Evolutionary conservation across 2,797 vertebrate genomes (phyloP).

Genomic region (Pagetopsis macropterus): DNA sequence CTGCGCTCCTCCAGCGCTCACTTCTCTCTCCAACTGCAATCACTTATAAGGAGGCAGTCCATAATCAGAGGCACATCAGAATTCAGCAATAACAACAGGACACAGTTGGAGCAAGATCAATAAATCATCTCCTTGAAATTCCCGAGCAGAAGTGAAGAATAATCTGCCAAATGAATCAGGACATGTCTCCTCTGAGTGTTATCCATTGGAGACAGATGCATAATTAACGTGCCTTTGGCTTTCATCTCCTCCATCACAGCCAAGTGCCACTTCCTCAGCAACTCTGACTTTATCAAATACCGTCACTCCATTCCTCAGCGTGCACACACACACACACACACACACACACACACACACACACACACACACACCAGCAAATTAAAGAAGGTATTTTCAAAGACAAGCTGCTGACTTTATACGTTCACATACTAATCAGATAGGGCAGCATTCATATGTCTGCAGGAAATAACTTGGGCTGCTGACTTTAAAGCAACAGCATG

Average conservation of each 20-base stretch:
- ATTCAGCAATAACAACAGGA: conserved; percentile 56
- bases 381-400: conserved; percentile 23
- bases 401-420: conserved; percentile 19
- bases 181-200: conserved; percentile 69
- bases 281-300: conserved; percentile 52
- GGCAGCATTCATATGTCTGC: conserved; percentile 12
- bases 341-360: not conserved
- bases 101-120: conserved; percentile 65
- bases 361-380: conserved; percentile 6
- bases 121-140: conserved; percentile 68
- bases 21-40: conserved; percentile 40
- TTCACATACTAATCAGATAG: conserved; percentile 20
- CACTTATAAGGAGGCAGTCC: conserved; percentile 28
- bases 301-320: conserved; percentile 8
- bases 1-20: not conserved
- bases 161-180: conserved; percentile 67
- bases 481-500: conserved; percentile 13
- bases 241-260: conserved; percentile 65
- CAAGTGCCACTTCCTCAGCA: conserved; percentile 56
- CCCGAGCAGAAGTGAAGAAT: conserved; percentile 61
- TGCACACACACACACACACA: not conserved
- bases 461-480: conserved; percentile 1
- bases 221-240: conserved; percentile 68
- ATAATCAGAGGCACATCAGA: conserved; percentile 55
- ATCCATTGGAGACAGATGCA: conserved; percentile 65